Evolutionary conservation across 1,140 invertebrate species (phyloP).

Genomic region (Adoxophyes honmai): DNA sequence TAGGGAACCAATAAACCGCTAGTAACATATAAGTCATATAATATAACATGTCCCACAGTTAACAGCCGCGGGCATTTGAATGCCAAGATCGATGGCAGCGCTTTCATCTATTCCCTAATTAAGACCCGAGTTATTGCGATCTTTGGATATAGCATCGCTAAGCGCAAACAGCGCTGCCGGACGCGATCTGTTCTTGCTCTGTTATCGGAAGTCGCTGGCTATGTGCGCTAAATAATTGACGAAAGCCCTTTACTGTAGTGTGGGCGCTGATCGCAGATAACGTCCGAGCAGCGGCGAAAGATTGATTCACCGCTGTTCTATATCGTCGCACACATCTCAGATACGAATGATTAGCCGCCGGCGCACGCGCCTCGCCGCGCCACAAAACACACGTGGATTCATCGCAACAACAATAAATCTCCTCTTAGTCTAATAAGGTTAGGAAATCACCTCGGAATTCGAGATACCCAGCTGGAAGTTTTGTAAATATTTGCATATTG

Average conservation of each 20-base stretch:
- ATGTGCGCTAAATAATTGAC: conserved; percentile 31
- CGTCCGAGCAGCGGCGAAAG: conserved; percentile 37
- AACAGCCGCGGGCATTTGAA: conserved; percentile 40
- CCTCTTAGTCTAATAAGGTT: too few species aligned
- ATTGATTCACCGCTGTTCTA: conserved; percentile 57
- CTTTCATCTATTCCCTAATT: conserved; percentile 49
- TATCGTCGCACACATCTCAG: conserved; percentile 52
- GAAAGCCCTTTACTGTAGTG: conserved; percentile 34
- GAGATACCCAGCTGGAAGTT: too few species aligned
- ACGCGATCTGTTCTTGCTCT: conserved; percentile 5
- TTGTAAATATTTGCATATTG: too few species aligned
- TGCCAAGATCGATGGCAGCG: conserved; percentile 37
- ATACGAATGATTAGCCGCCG: conserved; percentile 38
- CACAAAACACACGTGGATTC: conserved; percentile 27
- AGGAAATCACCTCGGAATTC: too few species aligned
- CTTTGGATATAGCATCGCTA: conserved; percentile 20
- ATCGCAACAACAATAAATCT: conserved; percentile 59
- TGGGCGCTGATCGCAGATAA: conserved; percentile 57
- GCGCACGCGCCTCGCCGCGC: conserved; percentile 44
- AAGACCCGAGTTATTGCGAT: conserved; percentile 45
- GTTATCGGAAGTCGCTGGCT: conserved; percentile 4
- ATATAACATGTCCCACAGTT: conserved; percentile 8
- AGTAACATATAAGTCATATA: too few species aligned
- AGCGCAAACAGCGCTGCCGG: conserved; percentile 17
- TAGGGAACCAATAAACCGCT: conserved; percentile 49